A percentile compares a stretch with the other conserved stretches of the same genome.
phyloP scores from a whole-genome alignment of 2,797 vertebrate species.

The Erpetoichthys calabaricus region DNA sequence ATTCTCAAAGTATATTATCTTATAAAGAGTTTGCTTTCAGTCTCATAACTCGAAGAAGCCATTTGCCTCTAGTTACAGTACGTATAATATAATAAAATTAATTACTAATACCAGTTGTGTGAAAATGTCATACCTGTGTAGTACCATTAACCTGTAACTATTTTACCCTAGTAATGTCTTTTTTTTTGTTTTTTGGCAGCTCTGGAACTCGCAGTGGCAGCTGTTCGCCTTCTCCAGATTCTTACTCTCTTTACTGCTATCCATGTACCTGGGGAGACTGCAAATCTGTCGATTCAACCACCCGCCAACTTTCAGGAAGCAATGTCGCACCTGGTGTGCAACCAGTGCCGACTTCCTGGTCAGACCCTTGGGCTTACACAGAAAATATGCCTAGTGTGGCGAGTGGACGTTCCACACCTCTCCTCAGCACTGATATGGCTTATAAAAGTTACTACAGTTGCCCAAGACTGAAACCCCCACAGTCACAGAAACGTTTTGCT shows the following conservation, averaged over 20 bases:
- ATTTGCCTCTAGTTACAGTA: no score
- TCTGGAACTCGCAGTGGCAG: constrained; percentile 51
- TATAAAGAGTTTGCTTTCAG: no score
- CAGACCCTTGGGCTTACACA: constrained; percentile 46
- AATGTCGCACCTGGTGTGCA: constrained; percentile 36
- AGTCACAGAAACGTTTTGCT: constrained; percentile 73
- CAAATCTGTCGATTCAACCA: constrained; percentile 57
- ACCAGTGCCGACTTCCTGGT: constrained; percentile 62
- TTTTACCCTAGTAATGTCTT: not conserved
- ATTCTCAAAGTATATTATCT: no score
- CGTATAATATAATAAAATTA: no score
- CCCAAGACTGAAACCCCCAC: constrained; percentile 57
- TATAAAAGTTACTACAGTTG: constrained; percentile 56
- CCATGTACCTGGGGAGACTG: constrained; percentile 88
- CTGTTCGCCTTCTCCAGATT: constrained; percentile 73
- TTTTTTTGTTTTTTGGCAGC: constrained; percentile 24
- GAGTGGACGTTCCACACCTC: constrained; percentile 35
- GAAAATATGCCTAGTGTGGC: constrained; percentile 34
- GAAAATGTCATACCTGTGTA: no score
- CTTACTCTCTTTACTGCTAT: constrained; percentile 85
- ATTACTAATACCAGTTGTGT: no score
- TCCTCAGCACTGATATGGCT: constrained; percentile 35
- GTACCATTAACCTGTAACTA: not conserved
- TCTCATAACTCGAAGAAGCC: no score
- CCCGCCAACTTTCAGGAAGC: constrained; percentile 36